Evolutionary conservation across 2,888 invertebrate species (phyloP).

Genomic region (Blera fallax): DNA sequence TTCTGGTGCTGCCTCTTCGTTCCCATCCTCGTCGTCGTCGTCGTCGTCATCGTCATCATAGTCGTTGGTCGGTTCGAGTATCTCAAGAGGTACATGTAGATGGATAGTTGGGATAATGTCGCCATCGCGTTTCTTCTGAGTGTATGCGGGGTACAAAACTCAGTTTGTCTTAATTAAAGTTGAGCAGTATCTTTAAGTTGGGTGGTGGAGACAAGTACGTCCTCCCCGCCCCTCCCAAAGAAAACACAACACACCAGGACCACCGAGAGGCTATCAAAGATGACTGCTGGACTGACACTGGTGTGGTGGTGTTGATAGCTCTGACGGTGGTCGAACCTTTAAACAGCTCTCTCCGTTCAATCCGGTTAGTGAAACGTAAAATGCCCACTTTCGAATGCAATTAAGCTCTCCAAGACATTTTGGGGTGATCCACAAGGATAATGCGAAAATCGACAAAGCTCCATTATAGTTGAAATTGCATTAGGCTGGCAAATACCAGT

Average conservation of each 20-base stretch:
- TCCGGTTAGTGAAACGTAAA: constrained; percentile 55
- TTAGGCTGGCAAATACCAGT: constrained; percentile 33
- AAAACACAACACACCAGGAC: not conserved
- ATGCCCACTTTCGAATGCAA: constrained; percentile 64
- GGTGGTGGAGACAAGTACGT: not conserved
- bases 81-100: constrained; percentile 50
- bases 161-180: constrained; percentile 69
- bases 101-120: constrained; percentile 69
- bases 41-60: not conserved
- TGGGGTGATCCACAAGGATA: constrained; percentile 42
- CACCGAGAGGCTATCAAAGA: constrained; percentile 31
- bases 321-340: constrained; percentile 50
- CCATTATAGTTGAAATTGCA: constrained; percentile 63
- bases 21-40: not conserved
- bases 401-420: constrained; percentile 60
- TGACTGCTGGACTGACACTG: constrained; percentile 3
- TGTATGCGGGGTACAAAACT: not conserved
- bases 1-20: not conserved
- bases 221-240: not conserved
- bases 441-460: constrained; percentile 56
- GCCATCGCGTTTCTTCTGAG: constrained; percentile 15
- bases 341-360: constrained; percentile 32
- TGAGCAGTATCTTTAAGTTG: constrained; percentile 56
- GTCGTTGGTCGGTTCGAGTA: not conserved
- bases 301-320: constrained; percentile 31